Conservation (phyloP, 1,140 invertebrate species). For the Drosophila sucinea region DNA sequence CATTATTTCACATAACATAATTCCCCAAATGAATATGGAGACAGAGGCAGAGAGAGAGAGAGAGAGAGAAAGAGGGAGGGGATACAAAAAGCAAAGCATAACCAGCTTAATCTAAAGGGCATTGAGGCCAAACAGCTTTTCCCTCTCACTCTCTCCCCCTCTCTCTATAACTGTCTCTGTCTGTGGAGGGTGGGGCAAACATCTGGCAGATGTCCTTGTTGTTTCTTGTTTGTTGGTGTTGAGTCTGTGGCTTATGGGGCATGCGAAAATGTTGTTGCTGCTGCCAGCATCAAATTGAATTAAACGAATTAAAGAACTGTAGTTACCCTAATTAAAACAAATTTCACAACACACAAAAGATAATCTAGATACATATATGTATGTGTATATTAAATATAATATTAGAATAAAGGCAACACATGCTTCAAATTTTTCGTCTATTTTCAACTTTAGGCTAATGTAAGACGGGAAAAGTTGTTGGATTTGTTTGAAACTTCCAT, state of each 20-base stretch:
- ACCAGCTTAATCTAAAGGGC: slow-evolving; percentile 59
- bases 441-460: too few species aligned
- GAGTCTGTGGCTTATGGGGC: slow-evolving; percentile 63
- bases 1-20: slow-evolving; percentile 65
- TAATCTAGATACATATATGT: too few species aligned
- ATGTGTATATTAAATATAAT: too few species aligned
- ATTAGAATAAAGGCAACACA: too few species aligned
- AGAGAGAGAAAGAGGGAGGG: slow-evolving; percentile 8
- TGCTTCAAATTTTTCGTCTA: too few species aligned
- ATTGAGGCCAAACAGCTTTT: slow-evolving; percentile 50
- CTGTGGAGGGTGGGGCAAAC: slow-evolving; percentile 1
- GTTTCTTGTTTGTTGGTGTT: slow-evolving; percentile 8
- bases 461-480: too few species aligned
- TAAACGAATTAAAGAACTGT: slow-evolving; percentile 38
- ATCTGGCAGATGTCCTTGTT: slow-evolving; percentile 12
- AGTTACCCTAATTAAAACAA: slow-evolving; percentile 7
- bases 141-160: neutral
- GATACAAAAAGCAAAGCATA: slow-evolving; percentile 27
- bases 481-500: too few species aligned
- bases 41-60: slow-evolving; percentile 27
- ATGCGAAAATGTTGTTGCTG: slow-evolving; percentile 59
- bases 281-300: slow-evolving; percentile 60
- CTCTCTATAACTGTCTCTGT: slow-evolving; percentile 36
- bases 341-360: neutral
- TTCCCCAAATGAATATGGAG: slow-evolving; percentile 59